A percentile compares a stretch with the other conserved stretches of the same genome.
These are phyloP conservation scores for Anthoscopus minutus DNA, from an alignment of 2,113 vertebrate genomes.

Conservation along the genomic window DNA sequence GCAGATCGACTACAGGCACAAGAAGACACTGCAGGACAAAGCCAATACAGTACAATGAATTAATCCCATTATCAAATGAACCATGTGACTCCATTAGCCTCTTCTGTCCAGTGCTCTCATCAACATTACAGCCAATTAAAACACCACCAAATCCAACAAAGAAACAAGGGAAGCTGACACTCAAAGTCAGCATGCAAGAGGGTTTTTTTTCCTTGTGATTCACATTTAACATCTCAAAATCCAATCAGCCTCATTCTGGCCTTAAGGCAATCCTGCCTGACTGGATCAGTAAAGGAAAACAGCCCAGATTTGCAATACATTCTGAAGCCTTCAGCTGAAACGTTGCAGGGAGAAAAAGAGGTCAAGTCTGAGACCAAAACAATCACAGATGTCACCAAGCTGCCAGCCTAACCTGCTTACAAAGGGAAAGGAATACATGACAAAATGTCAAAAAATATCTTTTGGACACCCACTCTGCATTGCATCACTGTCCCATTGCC, in stretches of 20 bases:
- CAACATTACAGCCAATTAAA: not conserved
- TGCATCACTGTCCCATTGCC: not conserved
- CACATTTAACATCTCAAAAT: not conserved
- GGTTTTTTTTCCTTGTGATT: not conserved
- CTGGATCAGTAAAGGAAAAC: not conserved
- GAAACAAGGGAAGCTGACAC: not conserved
- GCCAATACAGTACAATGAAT: not conserved
- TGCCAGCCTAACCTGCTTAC: not conserved
- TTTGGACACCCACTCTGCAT: not conserved
- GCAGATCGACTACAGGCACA: not conserved
- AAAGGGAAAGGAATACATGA: not conserved
- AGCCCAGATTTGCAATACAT: not conserved
- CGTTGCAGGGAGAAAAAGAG: not conserved
- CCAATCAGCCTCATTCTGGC: not conserved
- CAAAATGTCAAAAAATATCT: not conserved
- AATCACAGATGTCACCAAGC: not conserved
- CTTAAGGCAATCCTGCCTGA: not conserved
- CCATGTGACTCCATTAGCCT: not conserved
- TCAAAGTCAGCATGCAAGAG: not conserved
- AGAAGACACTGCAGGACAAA: not conserved
- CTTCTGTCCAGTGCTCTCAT: not conserved
- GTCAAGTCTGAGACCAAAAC: not conserved
- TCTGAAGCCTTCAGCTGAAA: not conserved
- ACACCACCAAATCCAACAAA: not conserved
- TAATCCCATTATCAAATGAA: not conserved